These are phyloP conservation scores for Dromiciops gliroides DNA, from an alignment of 2,113 vertebrate genomes.

Conservation along the genomic window DNA sequence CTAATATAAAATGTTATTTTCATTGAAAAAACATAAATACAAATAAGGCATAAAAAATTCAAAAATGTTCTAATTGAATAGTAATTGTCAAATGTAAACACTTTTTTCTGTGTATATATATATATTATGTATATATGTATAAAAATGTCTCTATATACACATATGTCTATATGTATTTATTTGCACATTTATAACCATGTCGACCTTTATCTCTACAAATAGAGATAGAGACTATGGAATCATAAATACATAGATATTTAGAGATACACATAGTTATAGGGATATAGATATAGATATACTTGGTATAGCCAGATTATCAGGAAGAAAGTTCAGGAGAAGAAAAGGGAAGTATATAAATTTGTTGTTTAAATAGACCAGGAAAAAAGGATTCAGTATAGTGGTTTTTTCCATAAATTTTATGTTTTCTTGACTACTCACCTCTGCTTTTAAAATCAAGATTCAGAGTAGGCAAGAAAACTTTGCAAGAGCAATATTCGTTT, in stretches of 20 bases:
- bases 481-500: conserved; percentile 3
- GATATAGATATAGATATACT: neutral
- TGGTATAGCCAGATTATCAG: neutral
- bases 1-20: neutral
- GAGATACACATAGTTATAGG: neutral
- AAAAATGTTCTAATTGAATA: neutral
- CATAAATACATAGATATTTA: neutral
- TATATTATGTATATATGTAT: neutral
- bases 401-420: neutral
- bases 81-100: neutral
- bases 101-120: neutral
- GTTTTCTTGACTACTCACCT: conserved; percentile 20
- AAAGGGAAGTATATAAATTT: neutral
- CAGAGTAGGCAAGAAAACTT: conserved; percentile 1
- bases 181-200: neutral
- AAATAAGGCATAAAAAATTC: neutral
- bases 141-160: too few relatives aligned
- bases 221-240: neutral
- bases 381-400: neutral
- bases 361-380: neutral
- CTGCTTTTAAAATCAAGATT: conserved; percentile 14
- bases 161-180: too few relatives aligned
- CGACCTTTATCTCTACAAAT: neutral
- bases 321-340: neutral
- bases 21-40: neutral